These are phyloP conservation scores for Magallana angulata DNA, from an alignment of 1,140 invertebrate species.

Conservation along the genomic window DNA sequence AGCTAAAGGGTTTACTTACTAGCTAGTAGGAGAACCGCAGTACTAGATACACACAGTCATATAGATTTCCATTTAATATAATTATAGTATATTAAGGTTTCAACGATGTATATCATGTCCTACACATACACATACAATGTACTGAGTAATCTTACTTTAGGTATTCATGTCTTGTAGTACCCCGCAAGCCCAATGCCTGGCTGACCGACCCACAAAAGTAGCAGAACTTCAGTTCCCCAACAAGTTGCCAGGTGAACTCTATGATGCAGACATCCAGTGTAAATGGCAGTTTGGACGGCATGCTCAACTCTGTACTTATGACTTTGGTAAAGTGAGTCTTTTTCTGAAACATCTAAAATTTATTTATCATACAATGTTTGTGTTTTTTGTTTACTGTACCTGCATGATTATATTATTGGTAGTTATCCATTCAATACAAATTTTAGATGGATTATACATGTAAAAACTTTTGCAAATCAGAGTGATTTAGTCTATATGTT, in stretches of 20 bases:
- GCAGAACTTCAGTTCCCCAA: conserved; percentile 73
- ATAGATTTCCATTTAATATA: too few relatives aligned
- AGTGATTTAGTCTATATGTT: background rate
- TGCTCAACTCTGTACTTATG: conserved; percentile 72
- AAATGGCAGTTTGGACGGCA: conserved; percentile 75
- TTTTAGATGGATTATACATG: too few relatives aligned
- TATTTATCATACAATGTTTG: background rate
- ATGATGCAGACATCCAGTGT: conserved; percentile 76
- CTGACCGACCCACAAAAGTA: conserved; percentile 70
- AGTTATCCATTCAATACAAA: too few relatives aligned
- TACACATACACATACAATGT: too few relatives aligned
- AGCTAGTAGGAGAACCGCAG: too few relatives aligned
- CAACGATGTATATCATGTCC: too few relatives aligned
- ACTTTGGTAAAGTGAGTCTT: conserved; percentile 73
- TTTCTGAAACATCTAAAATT: background rate
- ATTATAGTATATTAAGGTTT: too few relatives aligned
- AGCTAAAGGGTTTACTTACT: too few relatives aligned
- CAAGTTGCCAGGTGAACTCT: conserved; percentile 75
- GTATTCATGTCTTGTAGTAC: conserved; percentile 61
- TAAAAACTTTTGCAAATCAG: background rate
- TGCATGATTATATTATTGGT: too few relatives aligned
- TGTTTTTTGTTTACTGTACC: too few relatives aligned
- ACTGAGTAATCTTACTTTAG: too few relatives aligned
- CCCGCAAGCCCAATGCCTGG: conserved; percentile 72
- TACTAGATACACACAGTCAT: too few relatives aligned